Evolutionary conservation across 2,797 vertebrate species (phyloP).

Genomic region (Pampus argenteus): DNA sequence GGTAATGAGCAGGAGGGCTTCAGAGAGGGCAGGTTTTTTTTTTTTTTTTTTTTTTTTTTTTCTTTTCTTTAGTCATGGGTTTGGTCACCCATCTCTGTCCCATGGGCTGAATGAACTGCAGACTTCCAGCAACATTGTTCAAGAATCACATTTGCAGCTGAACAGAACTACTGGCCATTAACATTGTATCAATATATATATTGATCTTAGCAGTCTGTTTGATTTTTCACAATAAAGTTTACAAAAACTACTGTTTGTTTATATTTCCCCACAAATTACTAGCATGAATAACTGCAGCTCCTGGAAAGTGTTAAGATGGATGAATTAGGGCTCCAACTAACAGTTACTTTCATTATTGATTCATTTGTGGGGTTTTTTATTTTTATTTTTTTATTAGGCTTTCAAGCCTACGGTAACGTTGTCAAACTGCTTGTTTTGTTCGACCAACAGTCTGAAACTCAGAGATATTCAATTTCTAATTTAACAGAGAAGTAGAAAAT

Average conservation of each 20-base stretch:
- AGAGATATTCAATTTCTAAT: not conserved
- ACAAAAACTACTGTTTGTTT: conserved; percentile 74
- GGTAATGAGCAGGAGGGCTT: conserved; percentile 66
- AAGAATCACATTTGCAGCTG: conserved; percentile 82
- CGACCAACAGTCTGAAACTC: not conserved
- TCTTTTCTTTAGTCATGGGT: conserved; percentile 46
- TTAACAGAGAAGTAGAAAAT: not conserved
- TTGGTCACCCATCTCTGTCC: conserved; percentile 63
- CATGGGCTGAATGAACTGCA: conserved; percentile 67
- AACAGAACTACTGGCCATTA: conserved; percentile 87
- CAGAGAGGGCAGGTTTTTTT: conserved; percentile 51
- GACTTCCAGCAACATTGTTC: conserved; percentile 73
- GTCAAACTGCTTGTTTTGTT: too few relatives aligned
- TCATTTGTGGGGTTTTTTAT: not conserved
- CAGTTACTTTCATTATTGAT: not conserved
- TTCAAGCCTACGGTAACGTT: too few relatives aligned
- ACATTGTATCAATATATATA: conserved; percentile 86
- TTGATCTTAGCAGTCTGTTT: conserved; percentile 89
- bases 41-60: conserved; percentile 57
- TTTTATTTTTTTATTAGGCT: not conserved
- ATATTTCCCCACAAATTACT: conserved; percentile 11
- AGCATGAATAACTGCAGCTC: not conserved
- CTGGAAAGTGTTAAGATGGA: not conserved
- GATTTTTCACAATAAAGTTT: conserved; percentile 89
- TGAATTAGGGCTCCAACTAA: not conserved